Base-by-base conservation (phyloP, 2,113 vertebrate species). In the Synchiropus splendidus region DNA sequence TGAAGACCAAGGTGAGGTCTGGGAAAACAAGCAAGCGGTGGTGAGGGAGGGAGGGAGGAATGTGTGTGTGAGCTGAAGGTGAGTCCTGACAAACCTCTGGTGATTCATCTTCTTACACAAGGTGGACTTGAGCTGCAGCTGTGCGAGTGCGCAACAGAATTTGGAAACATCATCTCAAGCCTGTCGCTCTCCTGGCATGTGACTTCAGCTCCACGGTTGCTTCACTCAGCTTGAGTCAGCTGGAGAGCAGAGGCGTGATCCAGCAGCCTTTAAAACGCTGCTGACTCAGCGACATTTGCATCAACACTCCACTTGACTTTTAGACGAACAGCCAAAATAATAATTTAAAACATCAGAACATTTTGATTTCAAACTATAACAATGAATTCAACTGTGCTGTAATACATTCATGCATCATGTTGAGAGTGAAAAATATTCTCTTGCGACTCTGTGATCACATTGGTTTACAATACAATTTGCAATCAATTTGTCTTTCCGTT, bases 71-170 rank as follows among this genome's bases (percentile, higher is more conserved):
- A n/a, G 33, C n/a, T 31, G 59, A 68, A 58, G 74, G 67, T 67
- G 69, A 71, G 72, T 76, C 77, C 66, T 74, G 67, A 77, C 57
- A 55, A 76, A 71, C 70, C 72, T 12, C 45, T 59, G 56, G 70
- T 83, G 80, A 83, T 74, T 83, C 80, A 83, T 79, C 53, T 63
- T 52, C 51, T 73, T 79, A 57, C 80, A 77, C 78, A 80, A 61
- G 55, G 37, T 70, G 55, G 45, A n/a, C 46, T 58, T 65, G 71
- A 72, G 66, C 37, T 57, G 48, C 80, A 85, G 81, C 79, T 83
- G 83, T 78, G 72, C 39, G 2, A 50, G 51, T 81, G 75, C 58
- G 15, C 68, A 72, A 68, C 58, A 66, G 66, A 72, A 81, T 84
- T 86, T 84, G 72, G 68, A 80, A 83, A 84, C 78, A 78, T 81